Evolutionary conservation across 2,888 invertebrate genomes (phyloP).

Genomic region (Ecliptopera silaceata): DNA sequence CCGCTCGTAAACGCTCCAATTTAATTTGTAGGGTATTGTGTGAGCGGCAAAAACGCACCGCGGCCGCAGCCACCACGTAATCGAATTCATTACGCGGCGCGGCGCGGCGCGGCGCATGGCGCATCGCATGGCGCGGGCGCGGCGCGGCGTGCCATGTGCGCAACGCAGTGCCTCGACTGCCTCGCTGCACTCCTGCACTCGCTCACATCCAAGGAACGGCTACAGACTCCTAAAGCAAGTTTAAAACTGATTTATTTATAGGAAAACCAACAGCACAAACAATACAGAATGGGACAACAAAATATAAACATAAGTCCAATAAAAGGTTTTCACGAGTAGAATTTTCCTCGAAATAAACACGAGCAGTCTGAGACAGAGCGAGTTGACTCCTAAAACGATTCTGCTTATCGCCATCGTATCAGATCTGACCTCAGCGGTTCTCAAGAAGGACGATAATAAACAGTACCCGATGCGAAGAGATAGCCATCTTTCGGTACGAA

Average conservation of each 20-base stretch:
- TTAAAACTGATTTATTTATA: too few species aligned
- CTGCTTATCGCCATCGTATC: slow-evolving; percentile 4
- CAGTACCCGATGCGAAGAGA: slow-evolving; percentile 19
- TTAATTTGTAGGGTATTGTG: slow-evolving; percentile 47
- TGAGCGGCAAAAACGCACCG: slow-evolving; percentile 9
- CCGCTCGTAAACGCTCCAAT: slow-evolving; percentile 46
- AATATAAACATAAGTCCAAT: too few species aligned
- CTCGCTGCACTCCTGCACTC: too few species aligned
- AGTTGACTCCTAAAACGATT: neutral
- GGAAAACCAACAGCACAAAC: too few species aligned
- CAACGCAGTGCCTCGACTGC: neutral
- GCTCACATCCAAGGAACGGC: too few species aligned
- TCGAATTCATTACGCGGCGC: slow-evolving; percentile 54
- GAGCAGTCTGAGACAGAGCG: neutral
- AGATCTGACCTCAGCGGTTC: slow-evolving; percentile 14
- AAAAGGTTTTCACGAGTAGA: too few species aligned
- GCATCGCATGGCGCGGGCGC: neutral
- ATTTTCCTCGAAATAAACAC: slow-evolving; percentile 1
- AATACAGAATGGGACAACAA: too few species aligned
- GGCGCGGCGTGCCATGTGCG: neutral
- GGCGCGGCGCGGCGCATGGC: slow-evolving; percentile 20
- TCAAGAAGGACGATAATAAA: slow-evolving; percentile 9
- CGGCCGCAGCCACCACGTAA: slow-evolving; percentile 37
- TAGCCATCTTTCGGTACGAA: slow-evolving; percentile 29
- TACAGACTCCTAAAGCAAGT: too few species aligned